These are phyloP conservation scores for Holcopasites calliopsidis DNA, from an alignment of 1,140 invertebrate genomes.

Conservation along the genomic window DNA sequence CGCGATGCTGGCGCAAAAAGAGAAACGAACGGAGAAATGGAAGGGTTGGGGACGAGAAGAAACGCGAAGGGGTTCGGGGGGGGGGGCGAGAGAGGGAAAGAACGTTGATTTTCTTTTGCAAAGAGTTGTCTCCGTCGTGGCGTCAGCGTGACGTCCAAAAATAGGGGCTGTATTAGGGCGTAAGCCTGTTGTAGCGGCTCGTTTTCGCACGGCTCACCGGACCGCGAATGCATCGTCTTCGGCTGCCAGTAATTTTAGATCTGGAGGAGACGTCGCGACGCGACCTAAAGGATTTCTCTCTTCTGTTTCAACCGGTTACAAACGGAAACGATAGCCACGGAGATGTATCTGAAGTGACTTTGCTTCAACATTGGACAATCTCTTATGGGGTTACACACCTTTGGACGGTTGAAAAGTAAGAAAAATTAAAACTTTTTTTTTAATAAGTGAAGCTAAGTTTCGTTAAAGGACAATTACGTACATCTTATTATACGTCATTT, in stretches of 20 bases:
- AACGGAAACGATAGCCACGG: neutral
- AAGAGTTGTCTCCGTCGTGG: conserved; percentile 38
- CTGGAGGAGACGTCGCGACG: conserved; percentile 50
- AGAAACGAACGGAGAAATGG: neutral
- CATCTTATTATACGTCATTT: too few relatives aligned
- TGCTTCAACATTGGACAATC: neutral
- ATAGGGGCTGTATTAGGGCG: conserved; percentile 58
- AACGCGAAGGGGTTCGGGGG: neutral
- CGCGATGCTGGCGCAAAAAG: neutral
- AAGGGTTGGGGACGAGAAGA: neutral
- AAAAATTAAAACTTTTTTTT: too few relatives aligned
- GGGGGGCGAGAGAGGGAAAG: neutral
- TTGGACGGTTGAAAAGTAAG: too few relatives aligned
- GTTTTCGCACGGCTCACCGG: conserved; percentile 58
- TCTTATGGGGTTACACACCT: too few relatives aligned
- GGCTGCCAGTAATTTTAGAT: conserved; percentile 65
- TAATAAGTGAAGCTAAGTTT: too few relatives aligned
- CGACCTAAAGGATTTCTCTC: conserved; percentile 25
- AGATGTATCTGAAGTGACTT: neutral
- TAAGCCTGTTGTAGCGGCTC: conserved; percentile 57
- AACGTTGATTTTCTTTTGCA: conserved; percentile 41
- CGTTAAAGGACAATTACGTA: too few relatives aligned
- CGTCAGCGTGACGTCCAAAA: conserved; percentile 53
- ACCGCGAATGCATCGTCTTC: conserved; percentile 62
- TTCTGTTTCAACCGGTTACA: neutral